Evolutionary conservation across 2,888 invertebrate genomes (phyloP), one percentile per base, ranked within the genome.

Genomic region (Sminthurides aquaticus): DNA sequence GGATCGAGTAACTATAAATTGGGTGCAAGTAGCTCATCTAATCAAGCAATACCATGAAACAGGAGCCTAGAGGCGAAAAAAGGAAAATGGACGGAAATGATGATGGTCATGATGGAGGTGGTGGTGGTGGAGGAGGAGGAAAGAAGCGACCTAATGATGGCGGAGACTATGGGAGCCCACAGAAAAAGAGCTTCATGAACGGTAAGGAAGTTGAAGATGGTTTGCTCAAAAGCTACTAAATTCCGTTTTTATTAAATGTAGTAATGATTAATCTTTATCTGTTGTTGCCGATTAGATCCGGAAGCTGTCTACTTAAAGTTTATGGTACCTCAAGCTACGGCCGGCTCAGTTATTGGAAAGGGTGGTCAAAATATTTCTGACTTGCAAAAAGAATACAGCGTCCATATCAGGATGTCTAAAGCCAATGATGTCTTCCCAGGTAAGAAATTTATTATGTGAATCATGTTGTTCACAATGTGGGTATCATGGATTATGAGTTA

Each of bases 291-390:
- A 26, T 3, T 28, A 55, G n/a, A 74, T 70, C 74, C 74, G 11
- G 74, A 74, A 54, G 71, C 74, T 49, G 72, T 74, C 1, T 72
- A 74, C 62, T 61, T 74, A 57, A 74, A 74, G 61, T 74, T 74
- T 64, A 71, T 74, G 74, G 74, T 74, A 11, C 74, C 74, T 57
- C 74, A 74, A 58, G 72, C 74, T 5, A 72, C 74, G 26, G 74
- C 74, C 8, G 74, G 74, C 11, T 72, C 72, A 20, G 74, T 74
- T 18, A 74, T 74, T 59, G 74, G 74, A n/a, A 74, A 74, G 56
- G 74, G 72, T 27, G 74, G 74, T 49, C 71, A 72, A 62, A 74
- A 74, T 65, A 74, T 74, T 60, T 72, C 72, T 20, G 74, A 74
- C 26, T 64, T 74, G 11, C 74, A 74, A 56, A 74, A 74, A 64